phyloP scores from a whole-genome alignment of 2,888 invertebrate species.

The Agrypnus murinus region DNA sequence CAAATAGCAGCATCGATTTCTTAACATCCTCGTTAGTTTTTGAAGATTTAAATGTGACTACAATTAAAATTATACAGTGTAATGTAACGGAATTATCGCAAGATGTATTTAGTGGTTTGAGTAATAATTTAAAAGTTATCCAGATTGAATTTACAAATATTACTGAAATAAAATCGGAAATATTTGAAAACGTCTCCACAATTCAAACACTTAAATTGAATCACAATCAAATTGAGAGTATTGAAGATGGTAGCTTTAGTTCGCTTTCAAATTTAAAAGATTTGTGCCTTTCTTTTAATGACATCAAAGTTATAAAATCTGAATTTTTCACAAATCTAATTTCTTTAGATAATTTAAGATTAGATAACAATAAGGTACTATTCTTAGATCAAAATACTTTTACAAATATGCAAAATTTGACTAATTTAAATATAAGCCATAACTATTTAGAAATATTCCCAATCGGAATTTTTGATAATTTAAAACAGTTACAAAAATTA shows the following conservation, averaged over 20 bases:
- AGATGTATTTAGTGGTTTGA: slow-evolving; percentile 24
- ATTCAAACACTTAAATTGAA: slow-evolving; percentile 21
- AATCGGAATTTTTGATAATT: slow-evolving; percentile 36
- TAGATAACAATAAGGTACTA: slow-evolving; percentile 46
- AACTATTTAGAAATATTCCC: slow-evolving; percentile 45
- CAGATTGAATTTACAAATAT: slow-evolving; percentile 39
- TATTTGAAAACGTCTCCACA: slow-evolving; percentile 23
- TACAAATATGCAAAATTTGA: slow-evolving; percentile 34
- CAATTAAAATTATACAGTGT: slow-evolving; percentile 36
- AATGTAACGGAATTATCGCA: slow-evolving; percentile 29
- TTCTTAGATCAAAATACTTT: slow-evolving; percentile 43
- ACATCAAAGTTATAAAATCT: slow-evolving; percentile 32
- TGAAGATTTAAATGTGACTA: slow-evolving; percentile 28
- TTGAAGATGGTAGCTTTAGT: slow-evolving; percentile 24
- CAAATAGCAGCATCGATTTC: slow-evolving; percentile 40
- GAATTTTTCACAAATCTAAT: slow-evolving; percentile 34
- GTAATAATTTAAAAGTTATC: slow-evolving; percentile 18
- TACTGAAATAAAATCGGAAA: neutral
- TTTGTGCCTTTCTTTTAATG: slow-evolving; percentile 32
- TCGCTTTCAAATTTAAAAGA: slow-evolving; percentile 23
- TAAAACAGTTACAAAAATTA: slow-evolving; percentile 42
- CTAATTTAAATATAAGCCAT: slow-evolving; percentile 38
- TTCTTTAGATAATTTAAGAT: slow-evolving; percentile 38
- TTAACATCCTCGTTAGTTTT: slow-evolving; percentile 19
- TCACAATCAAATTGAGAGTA: slow-evolving; percentile 26